phyloP scores from a whole-genome alignment of 2,113 vertebrate species.

The Mormyrus iriodes region DNA sequence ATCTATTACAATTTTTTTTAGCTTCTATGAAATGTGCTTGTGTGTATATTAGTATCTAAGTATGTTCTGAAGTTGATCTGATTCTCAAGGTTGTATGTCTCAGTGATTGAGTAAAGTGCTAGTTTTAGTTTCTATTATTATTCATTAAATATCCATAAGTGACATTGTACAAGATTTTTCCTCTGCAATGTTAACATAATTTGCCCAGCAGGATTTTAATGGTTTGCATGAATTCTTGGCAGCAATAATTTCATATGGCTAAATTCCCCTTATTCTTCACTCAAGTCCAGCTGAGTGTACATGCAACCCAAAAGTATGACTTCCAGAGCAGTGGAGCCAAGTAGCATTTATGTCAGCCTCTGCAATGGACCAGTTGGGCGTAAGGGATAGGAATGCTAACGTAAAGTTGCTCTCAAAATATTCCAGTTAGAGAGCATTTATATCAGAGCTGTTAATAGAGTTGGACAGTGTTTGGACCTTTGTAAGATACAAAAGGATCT shows the following conservation, averaged over 20 bases:
- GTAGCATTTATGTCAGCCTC: not conserved
- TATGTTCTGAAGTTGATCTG: not conserved
- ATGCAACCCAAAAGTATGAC: not conserved
- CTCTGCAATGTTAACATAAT: not conserved
- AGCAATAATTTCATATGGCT: not conserved
- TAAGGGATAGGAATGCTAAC: not conserved
- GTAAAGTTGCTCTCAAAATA: not conserved
- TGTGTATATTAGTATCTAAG: not conserved
- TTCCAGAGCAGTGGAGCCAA: not conserved
- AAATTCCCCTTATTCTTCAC: not conserved
- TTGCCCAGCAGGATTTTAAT: not conserved
- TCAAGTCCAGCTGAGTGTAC: not conserved
- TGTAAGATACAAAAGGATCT: not conserved
- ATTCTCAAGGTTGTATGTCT: not conserved
- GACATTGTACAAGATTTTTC: not conserved
- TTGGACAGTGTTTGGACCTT: not conserved
- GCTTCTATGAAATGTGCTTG: not conserved
- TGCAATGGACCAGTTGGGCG: not conserved
- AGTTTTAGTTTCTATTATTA: not conserved
- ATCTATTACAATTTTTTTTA: not conserved
- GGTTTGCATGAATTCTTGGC: not conserved
- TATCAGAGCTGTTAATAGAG: not conserved
- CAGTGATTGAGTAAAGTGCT: not conserved
- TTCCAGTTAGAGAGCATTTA: not conserved
- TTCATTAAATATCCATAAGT: slow-evolving; percentile 8